Conservation (phyloP, 1,140 invertebrate genomes). For the Drosophila biarmipes region DNA sequence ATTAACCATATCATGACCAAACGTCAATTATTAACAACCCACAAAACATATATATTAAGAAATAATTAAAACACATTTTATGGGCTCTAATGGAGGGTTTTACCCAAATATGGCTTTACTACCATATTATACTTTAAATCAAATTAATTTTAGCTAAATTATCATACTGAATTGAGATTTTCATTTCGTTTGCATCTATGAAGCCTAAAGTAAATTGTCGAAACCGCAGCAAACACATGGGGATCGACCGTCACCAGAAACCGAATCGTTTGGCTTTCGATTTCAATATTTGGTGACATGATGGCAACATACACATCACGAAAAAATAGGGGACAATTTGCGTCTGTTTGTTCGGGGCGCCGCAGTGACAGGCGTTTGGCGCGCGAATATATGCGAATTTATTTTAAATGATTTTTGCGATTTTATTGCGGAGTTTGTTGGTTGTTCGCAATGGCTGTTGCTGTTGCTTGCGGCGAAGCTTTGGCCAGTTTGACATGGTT, state of each 20-base stretch:
- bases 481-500: slow-evolving; percentile 38
- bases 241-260: slow-evolving; percentile 1
- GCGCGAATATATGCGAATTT: slow-evolving; percentile 15
- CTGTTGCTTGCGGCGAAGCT: slow-evolving; percentile 35
- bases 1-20: no score
- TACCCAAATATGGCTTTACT: no score
- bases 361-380: slow-evolving; percentile 33
- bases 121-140: neutral
- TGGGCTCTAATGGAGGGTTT: no score
- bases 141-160: neutral
- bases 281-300: slow-evolving; percentile 39
- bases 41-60: no score
- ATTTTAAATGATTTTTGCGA: slow-evolving; percentile 46
- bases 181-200: neutral
- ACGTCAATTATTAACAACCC: no score
- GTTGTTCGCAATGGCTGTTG: slow-evolving; percentile 37
- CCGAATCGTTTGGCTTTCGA: slow-evolving; percentile 22
- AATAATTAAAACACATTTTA: no score
- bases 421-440: slow-evolving; percentile 43
- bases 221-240: slow-evolving; percentile 10
- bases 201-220: slow-evolving; percentile 1
- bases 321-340: slow-evolving; percentile 1
- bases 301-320: slow-evolving; percentile 1
- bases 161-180: neutral
- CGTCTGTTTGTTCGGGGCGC: slow-evolving; percentile 26